Base-by-base conservation (phyloP, 2,888 invertebrate species). In the Melanargia galathea region DNA sequence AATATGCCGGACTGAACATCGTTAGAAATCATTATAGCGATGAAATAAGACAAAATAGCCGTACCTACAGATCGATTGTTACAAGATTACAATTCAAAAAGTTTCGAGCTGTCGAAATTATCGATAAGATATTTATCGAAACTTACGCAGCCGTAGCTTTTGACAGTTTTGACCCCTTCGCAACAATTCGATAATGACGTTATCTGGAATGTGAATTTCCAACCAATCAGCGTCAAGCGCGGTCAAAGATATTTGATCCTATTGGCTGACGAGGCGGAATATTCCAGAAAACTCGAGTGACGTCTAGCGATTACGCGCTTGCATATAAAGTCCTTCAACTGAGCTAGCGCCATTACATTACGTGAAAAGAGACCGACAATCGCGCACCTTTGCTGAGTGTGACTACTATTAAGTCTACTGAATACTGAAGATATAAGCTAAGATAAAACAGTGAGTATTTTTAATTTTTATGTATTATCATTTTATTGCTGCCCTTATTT, bases 331-430 rank as follows among this genome's bases (percentile, higher is more conserved):
- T 80, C 74, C 79, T 72, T 67, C 69, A 68, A 71, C 72, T 70
- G 73, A 70, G 67, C 67, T 71, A 68, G 67, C 82, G 81, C 82
- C 84, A 83, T 82, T 78, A 87, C 85, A 90, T 83, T 89, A 84
- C 80, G 75, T 79, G 79, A 82, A 79, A 78, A 82, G 87, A 87
- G 86, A 81, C 87, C 87, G 88, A 83, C 87, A 86, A 86, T 89
- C 89, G 90, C 85, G 89, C 90, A 90, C 89, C 71, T 83, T 85
- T 84, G 83, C 87, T 81, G 84, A 90, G 87, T 80, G 83, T 80
- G n/a, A 80, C 83, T 80, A 80, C 83, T 81, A 81, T 76, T 78
- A 82, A 79, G 81, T 83, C 81, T 76, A 71, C 75, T 73, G 75
- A 75, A 76, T 76, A 71, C 75, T 73, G 74, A 75, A 76, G 68